Base-by-base conservation (phyloP, 1,140 invertebrate species). In the Lepidurus arcticus region DNA sequence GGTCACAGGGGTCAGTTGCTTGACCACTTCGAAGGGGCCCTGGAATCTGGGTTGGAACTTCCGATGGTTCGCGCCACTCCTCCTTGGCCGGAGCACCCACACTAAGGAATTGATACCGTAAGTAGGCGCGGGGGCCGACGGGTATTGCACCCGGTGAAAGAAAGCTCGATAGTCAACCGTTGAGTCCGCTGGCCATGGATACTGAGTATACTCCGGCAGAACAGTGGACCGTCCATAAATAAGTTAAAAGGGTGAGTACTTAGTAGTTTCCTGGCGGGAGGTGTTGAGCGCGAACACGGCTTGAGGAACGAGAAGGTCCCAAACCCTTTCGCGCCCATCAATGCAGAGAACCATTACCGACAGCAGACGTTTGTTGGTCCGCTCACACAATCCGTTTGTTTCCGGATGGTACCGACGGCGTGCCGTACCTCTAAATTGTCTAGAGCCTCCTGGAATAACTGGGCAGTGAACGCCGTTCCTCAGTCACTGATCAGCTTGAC, bases 41-140 rank as follows among this genome's bases (percentile, higher is more conserved):
- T 45, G 44, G 44, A 44, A 76, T 44, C 47, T 42, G 21, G 75
- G 75, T n/a, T 45, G 43, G 75, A 76, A 76, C 43, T 47, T 76
- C 43, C 47, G 44, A 8, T 44, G 43, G 13, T 13, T 13, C 7
- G 13, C 43, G 21, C 47, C 47, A 13, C 44, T 4, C 42, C 44
- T 76, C 26, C 44, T 24, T 24, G 47, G n/a, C 75, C 75, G 75
- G 2, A 43, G 75, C 34, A 76, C 75, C 47, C 44, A 45, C n/a
- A 76, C 75, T 26, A 76, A 45, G 43, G 44, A 43, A 44, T 45
- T 45, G n/a, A 75, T 42, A 7, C 16, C 43, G 74, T 26, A 42
- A 1, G 16, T 8, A 26, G 34, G 34, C 6, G 74, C 74, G 34
- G 74, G 34, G 16, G 16, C 42, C 43, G 16, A 42, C n/a, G 42